phyloP scores from a whole-genome alignment of 2,113 vertebrate species.

The Hippocampus barbouri region DNA sequence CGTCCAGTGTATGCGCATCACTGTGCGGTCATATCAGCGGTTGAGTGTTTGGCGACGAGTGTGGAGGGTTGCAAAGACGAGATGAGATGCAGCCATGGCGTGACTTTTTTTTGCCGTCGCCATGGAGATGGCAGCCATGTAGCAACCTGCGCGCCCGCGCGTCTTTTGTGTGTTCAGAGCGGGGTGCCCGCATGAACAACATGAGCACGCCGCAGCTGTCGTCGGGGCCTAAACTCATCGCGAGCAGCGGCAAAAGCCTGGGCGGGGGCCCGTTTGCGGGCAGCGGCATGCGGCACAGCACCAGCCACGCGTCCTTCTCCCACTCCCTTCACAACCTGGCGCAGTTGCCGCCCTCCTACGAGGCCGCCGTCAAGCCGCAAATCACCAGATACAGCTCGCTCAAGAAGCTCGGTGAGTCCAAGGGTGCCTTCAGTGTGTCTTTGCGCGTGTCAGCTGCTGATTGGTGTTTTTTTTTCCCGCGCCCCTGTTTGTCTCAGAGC shows the following conservation, averaged over 20 bases:
- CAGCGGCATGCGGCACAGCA: conserved; percentile 72
- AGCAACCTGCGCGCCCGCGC: not conserved
- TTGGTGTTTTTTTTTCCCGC: not conserved
- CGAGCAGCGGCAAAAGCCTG: conserved; percentile 42
- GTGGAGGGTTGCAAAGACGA: not conserved
- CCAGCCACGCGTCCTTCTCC: conserved; percentile 76
- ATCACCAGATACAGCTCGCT: conserved; percentile 85
- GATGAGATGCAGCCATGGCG: not conserved
- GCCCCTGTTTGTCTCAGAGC: conserved; percentile 62
- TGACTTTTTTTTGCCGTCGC: conserved; percentile 29
- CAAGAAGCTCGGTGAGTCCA: conserved; percentile 82
- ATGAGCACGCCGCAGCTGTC: conserved; percentile 62
- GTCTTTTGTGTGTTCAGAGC: conserved; percentile 49
- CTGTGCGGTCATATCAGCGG: not conserved
- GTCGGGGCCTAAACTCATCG: conserved; percentile 64
- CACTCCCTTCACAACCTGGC: conserved; percentile 91
- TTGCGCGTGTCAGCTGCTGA: not conserved
- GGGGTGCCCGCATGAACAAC: conserved; percentile 73
- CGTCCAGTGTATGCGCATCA: conserved; percentile 34
- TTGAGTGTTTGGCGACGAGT: not conserved
- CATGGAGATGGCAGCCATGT: conserved; percentile 43
- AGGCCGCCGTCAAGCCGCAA: conserved; percentile 77
- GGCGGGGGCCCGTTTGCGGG: not conserved
- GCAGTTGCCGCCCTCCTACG: conserved; percentile 85
- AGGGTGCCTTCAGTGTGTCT: too few species aligned